Evolutionary conservation across 2,888 invertebrate species (phyloP), one percentile per base, ranked within the genome.

Genomic region (Sarcophaga subvicina): DNA sequence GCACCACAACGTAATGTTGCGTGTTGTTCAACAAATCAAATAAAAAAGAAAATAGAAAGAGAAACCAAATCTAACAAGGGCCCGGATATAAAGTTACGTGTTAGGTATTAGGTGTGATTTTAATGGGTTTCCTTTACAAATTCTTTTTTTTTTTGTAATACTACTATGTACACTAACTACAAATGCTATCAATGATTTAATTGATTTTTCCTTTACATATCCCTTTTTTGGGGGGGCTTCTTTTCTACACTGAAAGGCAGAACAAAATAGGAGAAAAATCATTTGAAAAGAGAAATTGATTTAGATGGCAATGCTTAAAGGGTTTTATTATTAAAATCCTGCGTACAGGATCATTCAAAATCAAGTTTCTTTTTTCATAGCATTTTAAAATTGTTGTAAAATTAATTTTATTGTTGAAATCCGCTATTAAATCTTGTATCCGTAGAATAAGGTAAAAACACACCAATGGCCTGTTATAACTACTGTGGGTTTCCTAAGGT

Each of bases 101-200:
- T 70, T 75, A 78, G 83, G 73, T 88, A 89, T 90, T 87, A 88
- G 88, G 89, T 90, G 88, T 88, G 89, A 89, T 88, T 89, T 89
- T 78, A 88, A 88, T 89, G 87, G 81, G 63, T 86, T 83, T 80
- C 70, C 78, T 69, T 67, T 60, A 67, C 37, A 22, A 37, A 37
- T 37, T 37, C 3, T 54, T 47, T 4, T 25, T 70, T 25, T 64
- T 72, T 66, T 20, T n/a, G n/a, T 17, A 0, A 5, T 54, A 14
- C 12, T 54, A 54, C 60, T 25, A 79, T 49, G 27, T 22, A 12
- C 12, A 72, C 37, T 37, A 37, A 37, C 37, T 37, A 37, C 37
- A 73, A 69, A 66, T 37, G 54, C 20, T 78, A 80, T 71, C 75
- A 85, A 86, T 80, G 86, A 59, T 88, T 88, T 81, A 89, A 89